Conservation (phyloP, 2,113 vertebrate genomes). For the Ursus arctos region DNA sequence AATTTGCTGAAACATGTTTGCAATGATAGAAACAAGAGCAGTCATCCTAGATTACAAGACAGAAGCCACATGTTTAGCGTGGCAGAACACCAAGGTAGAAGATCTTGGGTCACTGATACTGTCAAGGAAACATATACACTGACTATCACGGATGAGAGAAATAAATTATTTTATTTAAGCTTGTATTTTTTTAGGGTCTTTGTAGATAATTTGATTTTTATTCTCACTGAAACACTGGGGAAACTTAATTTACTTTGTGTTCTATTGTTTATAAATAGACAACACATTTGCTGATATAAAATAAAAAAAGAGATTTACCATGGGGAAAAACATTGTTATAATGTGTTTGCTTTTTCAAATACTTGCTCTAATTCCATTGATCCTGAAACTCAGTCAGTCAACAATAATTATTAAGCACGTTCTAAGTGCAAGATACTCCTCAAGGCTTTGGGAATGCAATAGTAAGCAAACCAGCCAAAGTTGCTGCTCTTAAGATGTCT, state of each 20-base stretch:
- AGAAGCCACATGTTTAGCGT: background rate
- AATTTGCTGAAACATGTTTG: background rate
- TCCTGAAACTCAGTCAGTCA: constrained; percentile 27
- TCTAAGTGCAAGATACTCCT: background rate
- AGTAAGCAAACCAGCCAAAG: background rate
- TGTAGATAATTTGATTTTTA: background rate
- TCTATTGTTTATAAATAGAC: background rate
- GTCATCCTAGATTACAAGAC: background rate
- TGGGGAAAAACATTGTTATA: background rate
- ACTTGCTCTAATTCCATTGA: background rate
- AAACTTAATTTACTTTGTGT: background rate
- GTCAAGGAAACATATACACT: background rate
- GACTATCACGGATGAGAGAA: background rate
- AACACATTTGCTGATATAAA: background rate
- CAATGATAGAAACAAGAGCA: background rate
- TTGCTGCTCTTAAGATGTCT: background rate
- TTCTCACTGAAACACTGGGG: background rate
- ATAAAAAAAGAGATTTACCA: background rate
- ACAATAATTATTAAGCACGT: background rate
- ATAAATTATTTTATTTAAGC: background rate
- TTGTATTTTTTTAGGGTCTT: background rate
- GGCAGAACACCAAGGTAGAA: background rate
- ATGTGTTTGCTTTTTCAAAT: background rate
- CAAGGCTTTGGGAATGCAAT: background rate
- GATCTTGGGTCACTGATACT: background rate